Evolutionary conservation across 35 echinoderm and acorn worm species (phyloP).

Genomic region (Apostichopus parvimensis): DNA sequence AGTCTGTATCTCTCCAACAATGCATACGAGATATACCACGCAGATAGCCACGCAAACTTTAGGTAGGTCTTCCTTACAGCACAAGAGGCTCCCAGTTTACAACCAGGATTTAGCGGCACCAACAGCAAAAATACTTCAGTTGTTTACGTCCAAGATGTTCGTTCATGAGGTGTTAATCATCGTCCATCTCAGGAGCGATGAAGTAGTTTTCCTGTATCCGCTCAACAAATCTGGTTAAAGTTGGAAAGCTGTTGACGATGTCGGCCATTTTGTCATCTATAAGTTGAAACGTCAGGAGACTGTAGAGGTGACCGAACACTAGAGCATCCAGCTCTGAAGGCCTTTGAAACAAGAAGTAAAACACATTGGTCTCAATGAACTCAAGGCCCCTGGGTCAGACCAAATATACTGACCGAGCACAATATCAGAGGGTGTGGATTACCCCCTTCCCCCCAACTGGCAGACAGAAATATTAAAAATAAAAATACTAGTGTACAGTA

Average conservation of each 20-base stretch:
- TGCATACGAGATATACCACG: too few species aligned
- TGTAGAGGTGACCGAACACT: conserved; percentile 89
- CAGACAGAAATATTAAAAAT: too few species aligned
- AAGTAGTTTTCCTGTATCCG: conserved; percentile 80
- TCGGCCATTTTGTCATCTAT: conserved; percentile 65
- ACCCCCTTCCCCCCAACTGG: not conserved
- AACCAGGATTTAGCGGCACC: not conserved
- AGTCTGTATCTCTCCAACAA: too few species aligned
- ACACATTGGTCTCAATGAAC: not conserved
- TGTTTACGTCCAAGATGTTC: too few species aligned
- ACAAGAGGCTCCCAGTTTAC: not conserved
- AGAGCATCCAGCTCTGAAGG: conserved; percentile 95
- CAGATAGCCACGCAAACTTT: too few species aligned
- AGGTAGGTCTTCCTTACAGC: too few species aligned
- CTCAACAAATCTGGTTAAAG: conserved; percentile 78
- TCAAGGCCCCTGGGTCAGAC: too few species aligned
- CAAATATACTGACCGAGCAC: too few species aligned
- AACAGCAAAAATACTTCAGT: too few species aligned
- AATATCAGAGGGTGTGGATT: too few species aligned
- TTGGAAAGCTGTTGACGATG: conserved; percentile 77
- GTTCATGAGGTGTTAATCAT: too few species aligned
- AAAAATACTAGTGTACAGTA: too few species aligned
- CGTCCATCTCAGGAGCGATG: not conserved
- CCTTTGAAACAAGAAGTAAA: conserved; percentile 51
- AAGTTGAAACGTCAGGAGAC: conserved; percentile 74